These are phyloP conservation scores for Microcebus griseorufus DNA, from an alignment of 2,113 vertebrate species.

Conservation along the genomic window DNA sequence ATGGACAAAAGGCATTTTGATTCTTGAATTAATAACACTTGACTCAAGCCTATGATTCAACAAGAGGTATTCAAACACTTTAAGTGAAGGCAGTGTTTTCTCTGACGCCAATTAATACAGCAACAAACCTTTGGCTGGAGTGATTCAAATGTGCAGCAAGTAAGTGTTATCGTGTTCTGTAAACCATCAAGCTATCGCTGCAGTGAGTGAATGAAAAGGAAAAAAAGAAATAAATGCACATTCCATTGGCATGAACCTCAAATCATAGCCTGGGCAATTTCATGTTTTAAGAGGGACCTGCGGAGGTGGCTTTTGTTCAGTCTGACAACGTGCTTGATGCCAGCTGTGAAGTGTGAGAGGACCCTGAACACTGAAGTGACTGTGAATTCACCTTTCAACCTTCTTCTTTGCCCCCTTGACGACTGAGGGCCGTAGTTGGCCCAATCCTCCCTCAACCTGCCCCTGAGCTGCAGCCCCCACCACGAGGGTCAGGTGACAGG, in stretches of 20 bases:
- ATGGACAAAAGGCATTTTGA: slow-evolving; percentile 79
- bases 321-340: background rate
- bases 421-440: background rate
- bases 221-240: background rate
- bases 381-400: background rate
- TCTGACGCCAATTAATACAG: slow-evolving; percentile 76
- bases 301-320: background rate
- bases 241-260: slow-evolving; percentile 1
- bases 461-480: background rate
- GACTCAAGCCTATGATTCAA: slow-evolving; percentile 75
- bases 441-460: background rate
- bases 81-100: slow-evolving; percentile 65
- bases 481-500: background rate
- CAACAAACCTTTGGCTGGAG: slow-evolving; percentile 55
- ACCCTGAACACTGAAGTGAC: background rate
- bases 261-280: background rate
- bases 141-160: slow-evolving; percentile 55
- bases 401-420: background rate
- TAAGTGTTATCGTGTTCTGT: slow-evolving; percentile 35
- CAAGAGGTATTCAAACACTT: slow-evolving; percentile 70
- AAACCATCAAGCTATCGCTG: slow-evolving; percentile 53
- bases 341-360: background rate
- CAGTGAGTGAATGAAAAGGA: slow-evolving; percentile 31
- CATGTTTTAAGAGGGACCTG: background rate
- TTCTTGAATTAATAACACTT: slow-evolving; percentile 78